Percentiles rank a stretch among this genome's conserved stretches.
Evolutionary conservation across 1,140 invertebrate species (phyloP).

Genomic region (Pantala flavescens): DNA sequence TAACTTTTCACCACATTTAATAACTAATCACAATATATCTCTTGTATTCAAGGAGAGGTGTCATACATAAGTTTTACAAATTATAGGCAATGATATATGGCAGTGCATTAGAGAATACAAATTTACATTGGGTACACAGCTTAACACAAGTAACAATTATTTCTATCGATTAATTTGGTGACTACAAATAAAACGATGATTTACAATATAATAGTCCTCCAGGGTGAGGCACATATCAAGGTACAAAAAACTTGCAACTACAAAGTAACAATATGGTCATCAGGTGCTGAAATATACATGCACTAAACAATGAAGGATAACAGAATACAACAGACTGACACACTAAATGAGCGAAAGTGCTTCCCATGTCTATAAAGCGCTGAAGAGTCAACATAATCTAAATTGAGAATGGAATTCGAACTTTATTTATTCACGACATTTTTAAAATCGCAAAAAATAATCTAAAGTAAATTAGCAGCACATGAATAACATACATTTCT

Average conservation of each 20-base stretch:
- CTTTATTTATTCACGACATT: too few relatives aligned
- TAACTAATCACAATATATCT: too few relatives aligned
- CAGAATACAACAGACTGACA: not conserved
- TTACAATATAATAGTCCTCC: not conserved
- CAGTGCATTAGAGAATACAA: not conserved
- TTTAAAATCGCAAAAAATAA: too few relatives aligned
- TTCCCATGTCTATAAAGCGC: not conserved
- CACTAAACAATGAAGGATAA: not conserved
- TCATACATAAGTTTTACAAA: too few relatives aligned
- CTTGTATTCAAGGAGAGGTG: too few relatives aligned
- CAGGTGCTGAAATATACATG: not conserved
- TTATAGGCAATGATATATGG: too few relatives aligned
- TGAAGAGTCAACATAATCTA: too few relatives aligned
- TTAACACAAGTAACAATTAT: not conserved
- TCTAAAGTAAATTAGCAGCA: too few relatives aligned
- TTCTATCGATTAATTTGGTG: not conserved
- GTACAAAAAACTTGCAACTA: conserved; percentile 1
- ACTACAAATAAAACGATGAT: not conserved
- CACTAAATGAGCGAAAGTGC: not conserved
- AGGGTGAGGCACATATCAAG: not conserved
- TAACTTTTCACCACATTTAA: too few relatives aligned
- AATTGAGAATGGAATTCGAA: too few relatives aligned
- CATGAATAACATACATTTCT: too few relatives aligned
- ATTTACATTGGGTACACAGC: not conserved
- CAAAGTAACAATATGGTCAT: not conserved